Evolutionary conservation across 2,888 invertebrate species (phyloP), one percentile per base, ranked within the genome.

Genomic region (Caenorhabditis japonica): DNA sequence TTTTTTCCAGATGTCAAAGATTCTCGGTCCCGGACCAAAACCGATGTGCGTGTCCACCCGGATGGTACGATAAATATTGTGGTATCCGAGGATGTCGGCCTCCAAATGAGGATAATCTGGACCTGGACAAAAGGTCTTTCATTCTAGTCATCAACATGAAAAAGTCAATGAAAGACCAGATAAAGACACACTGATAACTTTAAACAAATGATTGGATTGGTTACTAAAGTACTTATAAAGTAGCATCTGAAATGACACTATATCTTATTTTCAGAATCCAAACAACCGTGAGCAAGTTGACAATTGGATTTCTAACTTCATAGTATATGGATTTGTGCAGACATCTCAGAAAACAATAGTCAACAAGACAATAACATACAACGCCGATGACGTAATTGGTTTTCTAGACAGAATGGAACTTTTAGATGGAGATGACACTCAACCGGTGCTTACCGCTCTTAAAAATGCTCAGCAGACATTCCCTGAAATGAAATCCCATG

Each of bases 1-100:
- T 10, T 30, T 30, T 30, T 30, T 64, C 25, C 58, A 75, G 75
- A 34, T 76, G 76, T 19, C 69, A 69, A 25, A 23, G 76, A 25
- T 69, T 41, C 25, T 59, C 60, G 13, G 53, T 76, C 47, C 64
- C 64, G 0, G 73, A 75, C 49, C 64, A 64, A 19, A 52, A 73
- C 21, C 39, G 73, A 27, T 76, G 76, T 47, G 53, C 38, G 8
- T 76, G 76, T 66, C 61, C 76, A 4, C 70, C 76, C 4, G 76
- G 76, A 19, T 76, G 73, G 73, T 76, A 76, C 30, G 70, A 61
- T 25, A 44, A 33, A 38, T 61, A 56, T 23, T 76, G 76, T 52
- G 73, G 70, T 30, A 55, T 76, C 36, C 49, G 75, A 17, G 76
- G 76, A 27, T 76, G 76, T 43, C 49, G 76, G 10, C 76, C 76